Evolutionary conservation across 2,113 vertebrate genomes (phyloP).

Genomic region (Rhea pennata): DNA sequence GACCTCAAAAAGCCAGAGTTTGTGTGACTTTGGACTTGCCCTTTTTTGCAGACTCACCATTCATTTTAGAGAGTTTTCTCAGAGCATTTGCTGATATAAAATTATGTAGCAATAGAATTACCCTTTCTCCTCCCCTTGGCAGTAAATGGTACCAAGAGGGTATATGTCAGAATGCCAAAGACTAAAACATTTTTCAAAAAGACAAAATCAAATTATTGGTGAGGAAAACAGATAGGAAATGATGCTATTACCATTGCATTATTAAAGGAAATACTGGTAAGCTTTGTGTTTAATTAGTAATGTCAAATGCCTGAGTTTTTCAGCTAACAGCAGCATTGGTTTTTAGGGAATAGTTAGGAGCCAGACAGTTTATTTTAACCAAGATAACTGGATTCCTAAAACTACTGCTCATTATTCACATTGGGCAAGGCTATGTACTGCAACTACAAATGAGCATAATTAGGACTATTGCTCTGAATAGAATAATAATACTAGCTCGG

Average conservation of each 20-base stretch:
- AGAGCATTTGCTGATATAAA: background rate
- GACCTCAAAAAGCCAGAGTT: background rate
- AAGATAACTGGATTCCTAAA: constrained; percentile 9
- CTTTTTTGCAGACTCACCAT: background rate
- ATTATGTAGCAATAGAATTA: background rate
- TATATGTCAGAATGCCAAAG: background rate
- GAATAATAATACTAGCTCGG: constrained; percentile 13
- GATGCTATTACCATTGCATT: background rate
- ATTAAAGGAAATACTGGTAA: background rate
- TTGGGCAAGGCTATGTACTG: constrained; percentile 28
- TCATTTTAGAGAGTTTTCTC: background rate
- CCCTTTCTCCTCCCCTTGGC: background rate
- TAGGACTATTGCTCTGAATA: background rate
- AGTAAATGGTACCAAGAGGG: background rate
- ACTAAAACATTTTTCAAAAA: background rate
- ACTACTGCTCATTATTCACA: background rate
- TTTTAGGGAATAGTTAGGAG: background rate
- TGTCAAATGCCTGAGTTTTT: background rate
- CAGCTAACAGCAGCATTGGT: background rate
- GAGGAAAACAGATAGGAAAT: background rate
- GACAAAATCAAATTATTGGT: background rate
- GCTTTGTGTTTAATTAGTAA: background rate
- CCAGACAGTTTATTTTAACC: background rate
- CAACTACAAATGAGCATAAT: constrained; percentile 41
- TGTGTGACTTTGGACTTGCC: background rate